phyloP scores from a whole-genome alignment of 2,888 invertebrate genomes.

The Melolontha melolontha region DNA sequence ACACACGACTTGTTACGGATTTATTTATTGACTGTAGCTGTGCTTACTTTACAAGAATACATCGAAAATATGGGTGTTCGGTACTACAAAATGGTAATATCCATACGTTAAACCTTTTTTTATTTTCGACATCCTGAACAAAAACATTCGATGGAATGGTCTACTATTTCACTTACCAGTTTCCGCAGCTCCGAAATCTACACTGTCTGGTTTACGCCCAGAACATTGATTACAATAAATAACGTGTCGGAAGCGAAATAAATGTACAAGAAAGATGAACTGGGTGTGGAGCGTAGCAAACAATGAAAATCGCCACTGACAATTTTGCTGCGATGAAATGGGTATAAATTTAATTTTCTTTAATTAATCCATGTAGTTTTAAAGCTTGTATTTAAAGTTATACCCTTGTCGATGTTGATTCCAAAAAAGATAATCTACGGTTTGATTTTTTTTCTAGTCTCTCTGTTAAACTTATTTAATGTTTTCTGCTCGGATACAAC shows the following conservation, averaged over 20 bases:
- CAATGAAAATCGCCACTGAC: background rate
- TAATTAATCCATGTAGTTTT: no score
- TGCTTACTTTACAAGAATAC: no score
- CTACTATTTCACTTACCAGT: conserved; percentile 29
- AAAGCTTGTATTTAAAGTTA: no score
- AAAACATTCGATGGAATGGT: conserved; percentile 8
- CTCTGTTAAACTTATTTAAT: no score
- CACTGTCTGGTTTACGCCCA: conserved; percentile 37
- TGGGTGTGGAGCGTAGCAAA: conserved; percentile 1
- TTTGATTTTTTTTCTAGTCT: no score
- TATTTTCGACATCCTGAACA: conserved; percentile 8
- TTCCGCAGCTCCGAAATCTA: conserved; percentile 28
- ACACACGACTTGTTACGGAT: no score
- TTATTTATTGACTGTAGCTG: no score
- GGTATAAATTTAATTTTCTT: background rate
- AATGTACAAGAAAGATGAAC: conserved; percentile 26
- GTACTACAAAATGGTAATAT: no score
- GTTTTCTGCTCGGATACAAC: no score
- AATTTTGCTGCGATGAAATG: conserved; percentile 2
- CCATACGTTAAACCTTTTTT: conserved; percentile 5
- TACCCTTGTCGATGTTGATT: no score
- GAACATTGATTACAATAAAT: conserved; percentile 40
- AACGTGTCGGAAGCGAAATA: conserved; percentile 30
- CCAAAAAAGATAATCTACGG: no score
- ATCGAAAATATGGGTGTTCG: no score